Evolutionary conservation across 1,140 invertebrate genomes (phyloP), one percentile per base, ranked within the genome.

Genomic region (Amyelois transitella): DNA sequence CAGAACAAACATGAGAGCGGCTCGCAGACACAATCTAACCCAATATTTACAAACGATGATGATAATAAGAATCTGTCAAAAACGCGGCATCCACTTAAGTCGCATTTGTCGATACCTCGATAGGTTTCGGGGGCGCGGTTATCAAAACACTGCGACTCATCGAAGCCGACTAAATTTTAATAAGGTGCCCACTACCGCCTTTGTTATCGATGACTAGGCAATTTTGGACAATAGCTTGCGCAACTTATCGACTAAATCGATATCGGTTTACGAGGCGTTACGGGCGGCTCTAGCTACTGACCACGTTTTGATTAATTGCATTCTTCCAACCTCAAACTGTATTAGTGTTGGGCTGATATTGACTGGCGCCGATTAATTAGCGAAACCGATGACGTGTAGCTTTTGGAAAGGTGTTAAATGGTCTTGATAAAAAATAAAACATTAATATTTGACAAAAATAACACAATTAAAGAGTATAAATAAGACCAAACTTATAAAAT

Each of bases 181-280:
- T 88, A 86, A 88, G 85, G 80, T 83, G 75, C 77, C 83, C 80
- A 88, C 82, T 85, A 83, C 85, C 78, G 82, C 81, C 78, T 88
- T 86, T 88, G 82, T 85, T 72, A 65, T 62, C 53, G 49, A 64
- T 88, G 82, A 88, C 70, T 56, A 47, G 51, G 82, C 81, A 80
- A 66, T 82, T 86, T 80, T 62, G 56, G 59, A 88, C 85, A 88
- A 88, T 88, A 53, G 71, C 68, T 88, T 86, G 79, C 82, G 81
- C 82, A 88, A 88, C 70, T 85, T 88, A 88, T 86, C 82, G 73
- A 81, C 75, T 72, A 77, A 86, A 86, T 86, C 83, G 84, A 83
- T 84, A 86, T 86, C 79, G 79, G 72, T 77, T 86, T 84, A 83
- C 79, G 81, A 84, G 77, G 81, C 84, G 84, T 86, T 84, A 77